phyloP scores from a whole-genome alignment of 2,888 invertebrate species.

The Pheosia tremula region DNA sequence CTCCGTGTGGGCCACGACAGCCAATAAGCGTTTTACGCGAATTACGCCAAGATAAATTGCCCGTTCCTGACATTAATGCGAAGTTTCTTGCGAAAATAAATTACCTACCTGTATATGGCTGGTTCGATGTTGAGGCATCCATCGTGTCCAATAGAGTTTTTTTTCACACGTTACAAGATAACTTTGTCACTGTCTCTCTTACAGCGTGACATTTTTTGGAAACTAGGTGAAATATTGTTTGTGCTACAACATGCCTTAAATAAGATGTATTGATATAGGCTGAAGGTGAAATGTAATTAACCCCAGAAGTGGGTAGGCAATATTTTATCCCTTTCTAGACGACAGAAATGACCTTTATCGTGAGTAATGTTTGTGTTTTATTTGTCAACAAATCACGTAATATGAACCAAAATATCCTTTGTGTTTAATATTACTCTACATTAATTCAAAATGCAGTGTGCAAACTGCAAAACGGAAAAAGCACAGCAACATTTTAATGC shows the following conservation, averaged over 20 bases:
- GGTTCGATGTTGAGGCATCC: conserved; percentile 46
- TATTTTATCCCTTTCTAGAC: conserved; percentile 13
- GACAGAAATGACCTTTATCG: not conserved
- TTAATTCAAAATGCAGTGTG: no score
- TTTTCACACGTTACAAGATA: conserved; percentile 43
- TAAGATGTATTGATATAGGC: conserved; percentile 5
- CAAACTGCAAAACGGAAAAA: no score
- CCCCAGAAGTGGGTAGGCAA: not conserved
- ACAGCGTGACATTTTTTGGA: conserved; percentile 28
- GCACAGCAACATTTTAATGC: no score
- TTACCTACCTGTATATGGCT: conserved; percentile 68
- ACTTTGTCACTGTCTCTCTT: conserved; percentile 52
- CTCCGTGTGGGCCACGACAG: conserved; percentile 68
- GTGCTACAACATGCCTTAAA: conserved; percentile 11
- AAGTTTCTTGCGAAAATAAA: conserved; percentile 71
- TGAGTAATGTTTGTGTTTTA: not conserved
- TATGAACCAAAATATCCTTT: no score
- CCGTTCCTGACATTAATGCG: conserved; percentile 70
- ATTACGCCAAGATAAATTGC: conserved; percentile 77
- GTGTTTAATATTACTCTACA: no score
- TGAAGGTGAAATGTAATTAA: conserved; percentile 6
- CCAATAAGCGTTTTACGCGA: conserved; percentile 78
- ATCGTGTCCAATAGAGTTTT: conserved; percentile 45
- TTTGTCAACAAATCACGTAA: no score
- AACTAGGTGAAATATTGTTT: conserved; percentile 31